phyloP scores from a whole-genome alignment of 1,140 invertebrate species.

The Drosophila sp. region DNA sequence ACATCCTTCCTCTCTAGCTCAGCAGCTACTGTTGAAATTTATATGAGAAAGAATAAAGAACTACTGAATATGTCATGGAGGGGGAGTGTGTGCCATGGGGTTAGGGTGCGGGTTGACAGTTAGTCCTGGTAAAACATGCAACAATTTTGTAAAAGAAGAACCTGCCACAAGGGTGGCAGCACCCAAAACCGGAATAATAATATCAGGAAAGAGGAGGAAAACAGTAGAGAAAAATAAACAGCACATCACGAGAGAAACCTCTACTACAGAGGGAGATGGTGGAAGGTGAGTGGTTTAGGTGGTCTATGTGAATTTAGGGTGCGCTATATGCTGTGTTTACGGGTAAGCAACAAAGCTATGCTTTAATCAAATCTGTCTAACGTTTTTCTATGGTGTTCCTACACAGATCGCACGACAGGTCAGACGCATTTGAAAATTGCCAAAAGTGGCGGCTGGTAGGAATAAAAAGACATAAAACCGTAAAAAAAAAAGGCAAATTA shows the following conservation, averaged over 20 bases:
- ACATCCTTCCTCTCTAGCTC: constrained; percentile 66
- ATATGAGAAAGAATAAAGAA: constrained; percentile 53
- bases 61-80: constrained; percentile 17
- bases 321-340: constrained; percentile 61
- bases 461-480: constrained; percentile 62
- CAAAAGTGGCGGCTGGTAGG: constrained; percentile 10
- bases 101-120: constrained; percentile 27
- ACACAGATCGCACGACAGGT: constrained; percentile 9
- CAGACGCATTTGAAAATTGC: constrained; percentile 36
- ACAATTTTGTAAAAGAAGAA: constrained; percentile 63
- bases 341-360: constrained; percentile 61
- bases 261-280: background rate
- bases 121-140: constrained; percentile 51
- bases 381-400: constrained; percentile 27
- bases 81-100: constrained; percentile 3
- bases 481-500: constrained; percentile 35
- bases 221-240: background rate
- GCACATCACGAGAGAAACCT: background rate
- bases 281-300: background rate
- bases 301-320: constrained; percentile 36
- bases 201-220: constrained; percentile 19
- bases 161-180: constrained; percentile 72
- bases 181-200: constrained; percentile 24
- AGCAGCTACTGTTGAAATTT: constrained; percentile 54
- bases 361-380: constrained; percentile 74